phyloP scores from a whole-genome alignment of 1,140 invertebrate genomes.

The Scylla paramamosain region DNA sequence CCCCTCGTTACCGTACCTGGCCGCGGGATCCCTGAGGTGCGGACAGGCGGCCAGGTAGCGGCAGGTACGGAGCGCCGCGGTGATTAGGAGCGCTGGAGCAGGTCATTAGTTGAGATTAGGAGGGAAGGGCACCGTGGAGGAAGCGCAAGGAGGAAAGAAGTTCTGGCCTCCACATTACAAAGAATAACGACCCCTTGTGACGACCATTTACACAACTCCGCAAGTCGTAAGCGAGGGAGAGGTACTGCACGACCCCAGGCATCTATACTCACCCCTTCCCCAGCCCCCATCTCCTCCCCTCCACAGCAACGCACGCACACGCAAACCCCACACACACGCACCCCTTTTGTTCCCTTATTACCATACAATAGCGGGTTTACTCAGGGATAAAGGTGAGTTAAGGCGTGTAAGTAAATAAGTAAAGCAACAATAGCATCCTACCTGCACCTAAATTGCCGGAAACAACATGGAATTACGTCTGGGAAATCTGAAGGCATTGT shows the following conservation, averaged over 20 bases:
- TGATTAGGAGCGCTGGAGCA: neutral
- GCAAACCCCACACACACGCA: neutral
- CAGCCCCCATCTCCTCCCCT: no score
- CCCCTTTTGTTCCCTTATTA: neutral
- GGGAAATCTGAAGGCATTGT: neutral
- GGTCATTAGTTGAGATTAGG: conserved; percentile 10
- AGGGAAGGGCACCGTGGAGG: neutral
- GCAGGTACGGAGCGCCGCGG: neutral
- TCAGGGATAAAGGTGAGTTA: neutral
- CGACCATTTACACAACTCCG: neutral
- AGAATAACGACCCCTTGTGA: neutral
- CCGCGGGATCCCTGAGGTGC: neutral
- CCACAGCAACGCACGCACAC: neutral
- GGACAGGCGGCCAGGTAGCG: neutral
- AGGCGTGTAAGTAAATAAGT: neutral
- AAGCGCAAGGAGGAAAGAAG: neutral
- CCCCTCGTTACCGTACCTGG: neutral
- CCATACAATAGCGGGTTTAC: neutral
- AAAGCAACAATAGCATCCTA: no score
- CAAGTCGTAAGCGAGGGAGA: neutral
- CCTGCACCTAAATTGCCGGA: neutral
- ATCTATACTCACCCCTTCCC: no score
- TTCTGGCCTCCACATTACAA: neutral
- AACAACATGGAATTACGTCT: neutral
- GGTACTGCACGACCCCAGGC: neutral